Evolutionary conservation across 2,797 vertebrate species (phyloP), one percentile per base, ranked within the genome.

Genomic region (Varecia variegata): DNA sequence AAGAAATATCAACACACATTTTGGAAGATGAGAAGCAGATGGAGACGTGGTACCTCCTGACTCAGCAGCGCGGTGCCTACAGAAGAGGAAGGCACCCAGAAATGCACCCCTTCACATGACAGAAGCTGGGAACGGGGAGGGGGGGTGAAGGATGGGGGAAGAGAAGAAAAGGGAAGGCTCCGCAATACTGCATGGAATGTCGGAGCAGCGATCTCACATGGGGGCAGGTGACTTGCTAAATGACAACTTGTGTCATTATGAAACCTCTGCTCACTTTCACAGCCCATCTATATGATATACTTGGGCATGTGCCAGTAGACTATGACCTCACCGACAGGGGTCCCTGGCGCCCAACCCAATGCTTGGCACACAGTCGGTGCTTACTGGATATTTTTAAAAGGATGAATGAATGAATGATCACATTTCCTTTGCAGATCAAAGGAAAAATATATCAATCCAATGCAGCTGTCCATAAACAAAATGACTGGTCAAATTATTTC

Each of bases 111-210:
- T 14, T 50, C 18, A 8, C n/a, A 3, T 14, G 0, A 1, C 0
- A 3, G 45, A 32, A 50, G 18, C 8, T 7, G 1, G 56, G 47
- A 4, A 18, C 25, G 45, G 23, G 50, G 12, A 67, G 23, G 15
- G 23, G 15, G 1, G 27, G 20, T 30, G 7, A 14, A 23, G 23
- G 7, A 0, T 5, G 27, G 38, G 13, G 4, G 1, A 62, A 38
- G 32, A 45, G 67, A 21, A 23, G 65, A 18, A n/a, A 47, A 5
- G 30, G 30, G n/a, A 20, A n/a, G 60, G 30, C 45, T 14, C 21
- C 2, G 1, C 0, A 0, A 27, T 1, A 0, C 47, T 0, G 9
- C 20, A 1, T 12, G 30, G 6, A 3, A 40, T 0, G 4, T 23
- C 13, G 0, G 0, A n/a, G 38, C 23, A 2, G 82, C 62, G 70